Conservation (phyloP, 2,797 vertebrate genomes). For the Lutra lutra region DNA sequence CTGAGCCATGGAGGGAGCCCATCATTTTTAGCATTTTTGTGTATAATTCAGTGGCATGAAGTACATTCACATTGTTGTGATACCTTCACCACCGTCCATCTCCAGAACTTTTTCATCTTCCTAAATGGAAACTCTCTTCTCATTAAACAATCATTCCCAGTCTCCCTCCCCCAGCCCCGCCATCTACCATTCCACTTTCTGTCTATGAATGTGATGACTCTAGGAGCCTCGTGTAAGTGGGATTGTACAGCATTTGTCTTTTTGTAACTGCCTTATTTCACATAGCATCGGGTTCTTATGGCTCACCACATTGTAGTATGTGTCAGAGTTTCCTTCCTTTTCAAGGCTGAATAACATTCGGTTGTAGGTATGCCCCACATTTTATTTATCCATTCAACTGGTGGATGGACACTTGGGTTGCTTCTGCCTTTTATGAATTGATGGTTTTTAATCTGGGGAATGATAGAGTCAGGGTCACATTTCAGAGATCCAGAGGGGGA, state of each 20-base stretch:
- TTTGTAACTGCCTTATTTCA: not conserved
- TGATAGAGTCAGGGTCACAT: not conserved
- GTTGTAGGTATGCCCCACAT: not conserved
- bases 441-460: not conserved
- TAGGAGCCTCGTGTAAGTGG: not conserved
- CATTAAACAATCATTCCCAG: not conserved
- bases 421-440: not conserved
- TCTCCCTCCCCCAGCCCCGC: rapidly evolving
- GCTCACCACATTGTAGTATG: not conserved
- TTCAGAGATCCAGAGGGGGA: not conserved
- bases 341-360: not conserved
- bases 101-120: not conserved
- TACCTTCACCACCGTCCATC: not conserved
- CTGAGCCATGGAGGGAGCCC: not conserved
- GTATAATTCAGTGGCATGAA: not conserved
- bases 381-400: not conserved
- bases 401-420: not conserved
- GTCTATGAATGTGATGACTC: not conserved
- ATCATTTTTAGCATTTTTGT: not conserved
- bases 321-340: not conserved
- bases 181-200: not conserved
- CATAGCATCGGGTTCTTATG: not conserved
- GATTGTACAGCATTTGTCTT: not conserved
- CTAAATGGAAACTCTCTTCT: not conserved
- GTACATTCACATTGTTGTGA: not conserved